phyloP scores from a whole-genome alignment of 2,113 vertebrate species.

The Zingel zingel region DNA sequence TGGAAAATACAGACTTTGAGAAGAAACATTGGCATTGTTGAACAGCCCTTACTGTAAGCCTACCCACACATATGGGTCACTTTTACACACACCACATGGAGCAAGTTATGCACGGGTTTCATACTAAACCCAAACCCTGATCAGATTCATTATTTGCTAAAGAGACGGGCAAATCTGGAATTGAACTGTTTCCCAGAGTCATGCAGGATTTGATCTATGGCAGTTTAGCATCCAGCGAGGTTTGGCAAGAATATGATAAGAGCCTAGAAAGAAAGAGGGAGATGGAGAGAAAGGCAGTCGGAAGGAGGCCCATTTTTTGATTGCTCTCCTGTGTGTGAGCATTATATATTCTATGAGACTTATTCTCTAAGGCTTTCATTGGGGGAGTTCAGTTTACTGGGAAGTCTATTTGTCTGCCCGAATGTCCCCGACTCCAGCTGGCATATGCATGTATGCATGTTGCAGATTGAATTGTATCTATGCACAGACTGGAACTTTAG shows the following conservation, averaged over 20 bases:
- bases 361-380: slow-evolving; percentile 61
- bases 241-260: slow-evolving; percentile 55
- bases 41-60: slow-evolving; percentile 38
- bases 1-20: slow-evolving; percentile 51
- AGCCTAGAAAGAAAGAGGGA: slow-evolving; percentile 12
- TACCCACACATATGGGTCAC: slow-evolving; percentile 48
- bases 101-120: slow-evolving; percentile 75
- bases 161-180: slow-evolving; percentile 55
- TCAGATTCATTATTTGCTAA: slow-evolving; percentile 58
- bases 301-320: slow-evolving; percentile 68
- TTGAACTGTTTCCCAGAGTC: slow-evolving; percentile 72
- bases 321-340: slow-evolving; percentile 69
- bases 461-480: slow-evolving; percentile 78
- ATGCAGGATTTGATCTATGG: slow-evolving; percentile 70
- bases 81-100: slow-evolving; percentile 68
- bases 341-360: slow-evolving; percentile 73
- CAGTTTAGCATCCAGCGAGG: slow-evolving; percentile 51
- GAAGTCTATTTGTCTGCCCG: slow-evolving; percentile 69
- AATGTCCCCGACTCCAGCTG: slow-evolving; percentile 73
- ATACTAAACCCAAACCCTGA: slow-evolving; percentile 58
- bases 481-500: slow-evolving; percentile 49
- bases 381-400: slow-evolving; percentile 64
- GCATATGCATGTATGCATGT: slow-evolving; percentile 52
- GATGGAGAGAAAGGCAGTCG: slow-evolving; percentile 12
- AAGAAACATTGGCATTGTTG: slow-evolving; percentile 53